Percentiles rank a stretch among this genome's conserved stretches.
phyloP scores from a whole-genome alignment of 92 coral and sea anemone species.

The Phenganax subtilis region DNA sequence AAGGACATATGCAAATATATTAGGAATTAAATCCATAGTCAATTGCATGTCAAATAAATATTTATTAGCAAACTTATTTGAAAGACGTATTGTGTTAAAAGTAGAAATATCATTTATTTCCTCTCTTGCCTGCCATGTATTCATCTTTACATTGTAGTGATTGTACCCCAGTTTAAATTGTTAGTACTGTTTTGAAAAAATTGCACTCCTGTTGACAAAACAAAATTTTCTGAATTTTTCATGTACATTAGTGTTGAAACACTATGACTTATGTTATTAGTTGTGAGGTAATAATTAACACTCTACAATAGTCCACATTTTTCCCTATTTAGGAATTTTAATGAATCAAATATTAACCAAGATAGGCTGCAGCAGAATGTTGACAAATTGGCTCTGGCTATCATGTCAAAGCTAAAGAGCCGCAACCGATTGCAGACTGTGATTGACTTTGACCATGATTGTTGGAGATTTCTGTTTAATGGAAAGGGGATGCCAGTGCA shows the following conservation, averaged over 20 bases:
- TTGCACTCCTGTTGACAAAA: not conserved
- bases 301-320: not conserved
- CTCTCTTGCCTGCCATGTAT: too few species aligned
- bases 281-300: not conserved
- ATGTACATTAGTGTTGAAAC: not conserved
- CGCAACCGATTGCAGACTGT: conserved; percentile 42
- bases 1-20: too few species aligned
- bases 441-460: conserved; percentile 55
- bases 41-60: too few species aligned
- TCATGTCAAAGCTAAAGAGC: conserved; percentile 48
- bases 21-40: too few species aligned
- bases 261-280: too few species aligned
- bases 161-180: too few species aligned
- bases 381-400: conserved; percentile 41
- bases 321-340: conserved; percentile 33
- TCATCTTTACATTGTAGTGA: too few species aligned
- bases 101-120: too few species aligned
- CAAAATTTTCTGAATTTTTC: not conserved
- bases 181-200: not conserved
- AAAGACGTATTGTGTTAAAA: too few species aligned
- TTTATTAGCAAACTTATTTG: too few species aligned
- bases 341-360: conserved; percentile 40
- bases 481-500: conserved; percentile 45
- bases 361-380: conserved; percentile 47
- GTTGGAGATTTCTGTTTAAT: conserved; percentile 44